Conservation (phyloP, 2,113 vertebrate species). For the Entosphenus tridentatus region DNA sequence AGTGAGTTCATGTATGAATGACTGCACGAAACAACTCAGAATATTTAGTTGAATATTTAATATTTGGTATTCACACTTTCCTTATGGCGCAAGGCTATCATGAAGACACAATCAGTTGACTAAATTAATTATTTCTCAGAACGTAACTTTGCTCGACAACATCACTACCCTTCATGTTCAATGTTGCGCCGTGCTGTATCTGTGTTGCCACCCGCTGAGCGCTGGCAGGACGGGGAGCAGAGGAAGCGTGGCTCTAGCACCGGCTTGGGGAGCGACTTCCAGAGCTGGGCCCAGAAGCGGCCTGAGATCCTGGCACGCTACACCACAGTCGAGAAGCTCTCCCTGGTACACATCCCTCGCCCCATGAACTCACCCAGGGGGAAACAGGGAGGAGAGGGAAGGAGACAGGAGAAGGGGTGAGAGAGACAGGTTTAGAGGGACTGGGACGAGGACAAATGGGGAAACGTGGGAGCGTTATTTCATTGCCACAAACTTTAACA, state of each 20-base stretch:
- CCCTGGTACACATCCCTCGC: constrained; percentile 41
- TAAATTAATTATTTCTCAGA: neutral
- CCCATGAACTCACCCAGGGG: no score
- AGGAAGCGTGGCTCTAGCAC: constrained; percentile 31
- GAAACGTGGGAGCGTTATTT: no score
- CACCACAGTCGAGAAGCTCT: constrained; percentile 85
- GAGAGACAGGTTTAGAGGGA: no score
- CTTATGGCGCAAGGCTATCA: neutral
- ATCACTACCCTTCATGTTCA: neutral
- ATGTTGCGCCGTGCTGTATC: neutral
- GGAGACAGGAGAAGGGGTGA: no score
- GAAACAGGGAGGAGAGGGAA: no score
- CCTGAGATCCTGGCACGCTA: constrained; percentile 76
- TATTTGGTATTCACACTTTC: neutral
- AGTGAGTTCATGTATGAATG: no score
- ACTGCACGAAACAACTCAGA: no score
- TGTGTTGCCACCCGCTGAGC: constrained; percentile 28
- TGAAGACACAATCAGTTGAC: neutral
- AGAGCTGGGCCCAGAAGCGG: constrained; percentile 61
- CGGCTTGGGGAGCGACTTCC: constrained; percentile 51
- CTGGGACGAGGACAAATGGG: no score
- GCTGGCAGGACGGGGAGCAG: constrained; percentile 37
- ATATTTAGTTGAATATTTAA: neutral
- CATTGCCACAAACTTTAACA: no score
- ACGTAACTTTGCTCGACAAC: neutral